phyloP scores from a whole-genome alignment of 2,797 vertebrate genomes.

The Parotocinclus haroldoi region DNA sequence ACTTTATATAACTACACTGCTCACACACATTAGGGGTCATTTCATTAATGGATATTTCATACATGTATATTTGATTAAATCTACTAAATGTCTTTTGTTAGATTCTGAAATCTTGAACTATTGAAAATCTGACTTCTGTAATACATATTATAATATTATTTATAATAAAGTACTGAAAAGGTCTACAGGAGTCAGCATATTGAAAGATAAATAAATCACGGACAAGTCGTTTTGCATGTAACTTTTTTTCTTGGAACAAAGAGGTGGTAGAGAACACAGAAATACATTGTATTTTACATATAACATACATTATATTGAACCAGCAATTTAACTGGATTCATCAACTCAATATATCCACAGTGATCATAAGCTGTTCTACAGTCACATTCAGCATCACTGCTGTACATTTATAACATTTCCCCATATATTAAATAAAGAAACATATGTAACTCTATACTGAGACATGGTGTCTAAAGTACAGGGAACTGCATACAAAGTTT shows the following conservation, averaged over 20 bases:
- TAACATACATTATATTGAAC: no score
- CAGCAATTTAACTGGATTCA: no score
- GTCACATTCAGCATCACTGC: constrained; percentile 21
- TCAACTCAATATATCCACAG: not conserved
- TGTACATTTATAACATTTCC: constrained; percentile 23
- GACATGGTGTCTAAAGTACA: constrained; percentile 10
- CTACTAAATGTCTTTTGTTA: no score
- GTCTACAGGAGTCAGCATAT: no score
- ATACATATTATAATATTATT: no score
- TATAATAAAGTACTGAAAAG: no score
- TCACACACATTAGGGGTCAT: no score
- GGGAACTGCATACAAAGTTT: not conserved
- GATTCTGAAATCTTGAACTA: no score
- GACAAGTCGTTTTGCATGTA: constrained; percentile 45
- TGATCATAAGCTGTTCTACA: constrained; percentile 2
- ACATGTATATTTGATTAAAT: no score
- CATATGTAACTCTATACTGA: not conserved
- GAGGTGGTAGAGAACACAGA: constrained; percentile 36
- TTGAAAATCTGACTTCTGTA: no score
- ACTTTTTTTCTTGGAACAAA: constrained; percentile 61
- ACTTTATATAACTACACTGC: no score
- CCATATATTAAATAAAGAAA: constrained; percentile 16
- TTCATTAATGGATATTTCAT: no score
- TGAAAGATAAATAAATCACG: constrained; percentile 7
- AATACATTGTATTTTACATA: not conserved